Conservation (phyloP, 2,888 invertebrate species). For the Torymus aiolomorphi region DNA sequence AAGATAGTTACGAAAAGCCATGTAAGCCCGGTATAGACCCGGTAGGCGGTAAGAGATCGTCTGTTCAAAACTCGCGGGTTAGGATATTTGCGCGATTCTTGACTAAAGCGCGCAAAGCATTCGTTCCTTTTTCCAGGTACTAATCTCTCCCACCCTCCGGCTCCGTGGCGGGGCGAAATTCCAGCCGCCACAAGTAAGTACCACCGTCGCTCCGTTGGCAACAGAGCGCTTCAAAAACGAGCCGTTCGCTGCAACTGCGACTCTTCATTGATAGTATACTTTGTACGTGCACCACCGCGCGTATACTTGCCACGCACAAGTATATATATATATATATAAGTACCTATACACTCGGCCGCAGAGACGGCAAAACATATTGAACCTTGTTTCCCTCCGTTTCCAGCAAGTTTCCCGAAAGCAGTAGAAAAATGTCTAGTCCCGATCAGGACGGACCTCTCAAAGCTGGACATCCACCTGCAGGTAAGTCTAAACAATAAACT, state of each 20-base stretch:
- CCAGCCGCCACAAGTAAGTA: not conserved
- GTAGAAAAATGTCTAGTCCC: conserved; percentile 78
- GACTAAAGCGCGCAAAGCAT: no score
- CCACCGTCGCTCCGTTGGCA: conserved; percentile 40
- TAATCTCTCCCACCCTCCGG: conserved; percentile 2
- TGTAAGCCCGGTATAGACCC: no score
- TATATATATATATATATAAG: no score
- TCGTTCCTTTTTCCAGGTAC: conserved; percentile 28
- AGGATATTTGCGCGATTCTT: no score
- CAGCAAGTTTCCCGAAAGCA: not conserved
- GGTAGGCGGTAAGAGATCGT: no score
- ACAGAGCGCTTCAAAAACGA: conserved; percentile 3
- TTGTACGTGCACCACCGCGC: conserved; percentile 2
- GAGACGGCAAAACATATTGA: conserved; percentile 47
- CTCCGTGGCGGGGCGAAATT: not conserved
- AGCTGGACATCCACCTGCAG: conserved; percentile 93
- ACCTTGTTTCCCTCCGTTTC: not conserved
- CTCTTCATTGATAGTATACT: conserved; percentile 45
- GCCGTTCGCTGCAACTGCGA: not conserved
- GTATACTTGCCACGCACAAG: not conserved
- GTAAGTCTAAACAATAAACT: conserved; percentile 68
- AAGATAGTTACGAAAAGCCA: no score
- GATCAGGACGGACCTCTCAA: conserved; percentile 81
- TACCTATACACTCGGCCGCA: not conserved
- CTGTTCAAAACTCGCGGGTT: no score